Evolutionary conservation across 2,888 invertebrate genomes (phyloP).

Genomic region (Hedya salicella): DNA sequence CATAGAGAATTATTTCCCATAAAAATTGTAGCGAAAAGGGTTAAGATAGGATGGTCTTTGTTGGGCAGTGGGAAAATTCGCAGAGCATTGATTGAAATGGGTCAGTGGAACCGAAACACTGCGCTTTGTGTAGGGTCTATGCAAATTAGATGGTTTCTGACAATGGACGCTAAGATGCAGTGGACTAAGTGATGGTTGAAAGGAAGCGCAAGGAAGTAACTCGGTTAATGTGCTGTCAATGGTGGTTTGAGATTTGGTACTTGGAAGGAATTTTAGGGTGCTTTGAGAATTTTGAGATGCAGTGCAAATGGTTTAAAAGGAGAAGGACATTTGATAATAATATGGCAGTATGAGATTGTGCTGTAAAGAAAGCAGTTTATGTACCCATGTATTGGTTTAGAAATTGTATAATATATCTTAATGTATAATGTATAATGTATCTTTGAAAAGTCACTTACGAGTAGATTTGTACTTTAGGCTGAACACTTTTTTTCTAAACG

Average conservation of each 20-base stretch:
- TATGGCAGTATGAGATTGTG: no score
- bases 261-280: not conserved
- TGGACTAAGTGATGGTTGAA: slow-evolving; percentile 26
- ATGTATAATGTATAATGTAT: no score
- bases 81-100: slow-evolving; percentile 71
- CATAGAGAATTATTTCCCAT: slow-evolving; percentile 80
- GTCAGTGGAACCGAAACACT: slow-evolving; percentile 74
- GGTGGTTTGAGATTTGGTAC: not conserved
- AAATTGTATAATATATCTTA: no score
- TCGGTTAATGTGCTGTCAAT: not conserved
- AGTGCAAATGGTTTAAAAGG: no score
- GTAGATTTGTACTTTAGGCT: no score
- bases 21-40: slow-evolving; percentile 77
- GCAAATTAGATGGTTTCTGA: slow-evolving; percentile 70
- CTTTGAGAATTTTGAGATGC: no score
- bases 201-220: slow-evolving; percentile 9
- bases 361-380: no score
- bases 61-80: slow-evolving; percentile 81
- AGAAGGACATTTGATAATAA: no score
- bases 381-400: no score
- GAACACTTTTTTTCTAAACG: no score
- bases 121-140: slow-evolving; percentile 70
- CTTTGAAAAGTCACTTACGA: no score
- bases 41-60: slow-evolving; percentile 65
- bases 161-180: slow-evolving; percentile 55